These are phyloP conservation scores for Micropterix aruncella DNA, from an alignment of 2,888 invertebrate genomes.

Conservation along the genomic window DNA sequence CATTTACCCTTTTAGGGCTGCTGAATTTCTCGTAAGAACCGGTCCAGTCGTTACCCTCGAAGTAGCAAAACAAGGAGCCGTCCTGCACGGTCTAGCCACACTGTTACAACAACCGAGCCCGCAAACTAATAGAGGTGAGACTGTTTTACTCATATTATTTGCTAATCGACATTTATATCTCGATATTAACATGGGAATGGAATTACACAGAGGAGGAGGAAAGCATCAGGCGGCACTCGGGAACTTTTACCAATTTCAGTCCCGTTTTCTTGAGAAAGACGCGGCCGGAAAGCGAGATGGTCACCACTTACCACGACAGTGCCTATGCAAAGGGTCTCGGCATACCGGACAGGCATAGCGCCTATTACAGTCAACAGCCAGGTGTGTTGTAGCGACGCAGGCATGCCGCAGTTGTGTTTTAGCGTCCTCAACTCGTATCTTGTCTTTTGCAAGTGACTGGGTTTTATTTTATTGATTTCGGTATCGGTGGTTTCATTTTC, in stretches of 20 bases:
- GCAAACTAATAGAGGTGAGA: conserved; percentile 1
- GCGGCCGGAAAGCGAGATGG: conserved; percentile 30
- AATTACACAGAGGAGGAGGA: conserved; percentile 21
- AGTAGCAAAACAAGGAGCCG: conserved; percentile 96
- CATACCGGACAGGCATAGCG: conserved; percentile 3
- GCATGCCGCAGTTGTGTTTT: neutral
- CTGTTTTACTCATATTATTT: conserved; percentile 1
- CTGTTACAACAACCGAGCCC: conserved; percentile 85
- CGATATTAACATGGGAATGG: too few relatives aligned
- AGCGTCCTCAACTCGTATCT: neutral
- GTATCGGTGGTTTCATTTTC: too few relatives aligned
- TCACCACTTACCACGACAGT: conserved; percentile 30
- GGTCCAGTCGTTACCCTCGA: conserved; percentile 88
- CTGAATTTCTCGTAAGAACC: conserved; percentile 88
- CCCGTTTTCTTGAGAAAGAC: conserved; percentile 28
- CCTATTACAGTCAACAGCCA: conserved; percentile 6
- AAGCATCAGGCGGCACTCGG: conserved; percentile 28
- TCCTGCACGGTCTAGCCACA: conserved; percentile 90
- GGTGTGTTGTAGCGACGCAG: neutral
- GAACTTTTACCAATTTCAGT: conserved; percentile 31
- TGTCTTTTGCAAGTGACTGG: neutral
- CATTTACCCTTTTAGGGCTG: too few relatives aligned
- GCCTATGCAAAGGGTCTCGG: conserved; percentile 7
- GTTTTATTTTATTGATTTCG: too few relatives aligned
- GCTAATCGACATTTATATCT: neutral